Evolutionary conservation across 2,888 invertebrate species (phyloP).

Genomic region (Temnothorax unifasciatus): DNA sequence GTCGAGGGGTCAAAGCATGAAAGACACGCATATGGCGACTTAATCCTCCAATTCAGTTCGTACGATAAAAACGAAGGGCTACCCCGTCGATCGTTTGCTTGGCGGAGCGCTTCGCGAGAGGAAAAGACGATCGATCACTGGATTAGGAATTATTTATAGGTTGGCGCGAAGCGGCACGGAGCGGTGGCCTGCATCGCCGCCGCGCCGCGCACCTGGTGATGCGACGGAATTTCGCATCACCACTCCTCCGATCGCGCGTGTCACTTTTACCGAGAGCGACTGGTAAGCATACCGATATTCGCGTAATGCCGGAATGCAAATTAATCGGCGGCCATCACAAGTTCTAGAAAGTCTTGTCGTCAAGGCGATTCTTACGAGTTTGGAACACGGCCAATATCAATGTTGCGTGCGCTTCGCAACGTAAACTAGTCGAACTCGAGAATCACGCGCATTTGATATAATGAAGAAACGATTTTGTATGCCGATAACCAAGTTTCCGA

Average conservation of each 20-base stretch:
- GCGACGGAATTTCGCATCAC: constrained; percentile 36
- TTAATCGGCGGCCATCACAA: constrained; percentile 64
- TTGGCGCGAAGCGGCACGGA: not conserved
- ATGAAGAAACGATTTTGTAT: not conserved
- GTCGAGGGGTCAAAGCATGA: constrained; percentile 24
- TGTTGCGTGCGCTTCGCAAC: constrained; percentile 28
- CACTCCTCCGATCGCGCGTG: constrained; percentile 37
- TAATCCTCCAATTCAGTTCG: constrained; percentile 23
- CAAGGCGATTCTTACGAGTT: constrained; percentile 71
- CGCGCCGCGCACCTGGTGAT: not conserved
- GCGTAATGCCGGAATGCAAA: constrained; percentile 55
- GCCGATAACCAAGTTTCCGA: not conserved
- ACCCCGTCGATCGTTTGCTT: constrained; percentile 24
- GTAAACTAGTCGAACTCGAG: constrained; percentile 38
- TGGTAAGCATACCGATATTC: constrained; percentile 32
- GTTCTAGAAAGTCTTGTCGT: constrained; percentile 73
- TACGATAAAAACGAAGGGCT: constrained; percentile 18
- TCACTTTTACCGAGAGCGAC: constrained; percentile 55
- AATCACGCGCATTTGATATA: constrained; percentile 46
- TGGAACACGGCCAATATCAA: constrained; percentile 69
- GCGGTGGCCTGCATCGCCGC: not conserved
- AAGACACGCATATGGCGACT: constrained; percentile 43
- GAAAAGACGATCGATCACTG: constrained; percentile 51
- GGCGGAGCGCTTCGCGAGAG: constrained; percentile 45
- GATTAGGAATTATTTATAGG: constrained; percentile 58